Evolutionary conservation across 1,140 invertebrate genomes (phyloP).

Genomic region (Tribolium madens): DNA sequence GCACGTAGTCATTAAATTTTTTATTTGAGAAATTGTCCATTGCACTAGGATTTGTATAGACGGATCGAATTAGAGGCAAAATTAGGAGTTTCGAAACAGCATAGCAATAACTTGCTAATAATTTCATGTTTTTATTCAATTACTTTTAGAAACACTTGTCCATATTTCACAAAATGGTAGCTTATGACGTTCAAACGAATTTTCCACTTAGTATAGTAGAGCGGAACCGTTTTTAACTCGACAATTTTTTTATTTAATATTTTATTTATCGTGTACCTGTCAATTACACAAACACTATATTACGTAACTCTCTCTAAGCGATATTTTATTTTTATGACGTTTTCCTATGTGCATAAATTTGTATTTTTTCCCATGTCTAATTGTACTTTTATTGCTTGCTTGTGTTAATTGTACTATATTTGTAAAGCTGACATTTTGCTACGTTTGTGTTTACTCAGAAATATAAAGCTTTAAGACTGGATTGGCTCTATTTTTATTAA

Average conservation of each 20-base stretch:
- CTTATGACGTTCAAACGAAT: slow-evolving; percentile 43
- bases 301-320: not conserved
- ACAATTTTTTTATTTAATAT: not conserved
- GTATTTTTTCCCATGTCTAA: not conserved
- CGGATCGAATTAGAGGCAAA: slow-evolving; percentile 15
- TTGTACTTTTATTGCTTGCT: slow-evolving; percentile 36
- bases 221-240: slow-evolving; percentile 17
- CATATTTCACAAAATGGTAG: slow-evolving; percentile 26
- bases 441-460: slow-evolving; percentile 41
- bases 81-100: slow-evolving; percentile 27
- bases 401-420: slow-evolving; percentile 40
- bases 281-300: not conserved
- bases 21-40: slow-evolving; percentile 27
- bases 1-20: slow-evolving; percentile 22
- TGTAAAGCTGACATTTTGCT: slow-evolving; percentile 42
- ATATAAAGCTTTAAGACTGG: slow-evolving; percentile 44
- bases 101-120: slow-evolving; percentile 34
- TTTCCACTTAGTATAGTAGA: slow-evolving; percentile 30
- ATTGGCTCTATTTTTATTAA: not conserved
- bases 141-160: slow-evolving; percentile 18
- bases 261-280: not conserved
- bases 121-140: not conserved
- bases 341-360: slow-evolving; percentile 9
- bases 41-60: slow-evolving; percentile 36
- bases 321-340: not conserved